Evolutionary conservation across 2,113 vertebrate genomes (phyloP), one percentile per base, ranked within the genome.

Genomic region (Paedocypris sp.): DNA sequence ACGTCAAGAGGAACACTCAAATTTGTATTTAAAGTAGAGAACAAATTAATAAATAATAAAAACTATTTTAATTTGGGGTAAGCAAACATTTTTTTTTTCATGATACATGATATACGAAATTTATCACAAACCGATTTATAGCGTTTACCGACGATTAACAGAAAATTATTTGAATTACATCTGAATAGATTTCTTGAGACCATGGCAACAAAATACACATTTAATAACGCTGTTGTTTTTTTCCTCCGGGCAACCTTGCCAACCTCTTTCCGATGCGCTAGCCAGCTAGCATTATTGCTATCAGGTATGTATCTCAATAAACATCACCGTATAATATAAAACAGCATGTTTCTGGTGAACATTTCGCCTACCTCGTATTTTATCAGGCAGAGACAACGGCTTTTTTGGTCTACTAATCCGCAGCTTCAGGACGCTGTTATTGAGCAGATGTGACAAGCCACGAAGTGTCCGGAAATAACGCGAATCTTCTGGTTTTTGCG

Each of bases 251-350:
- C 39, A 58, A 43, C 53, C 26, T 15, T 58, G 39, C n/a, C 12
- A 32, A n/a, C n/a, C n/a, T 45, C 26, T 22, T 32, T 31, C 16
- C 29, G 26, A 32, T 43, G 39, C 31, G 38, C 54, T 58, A 58
- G 39, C 16, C 25, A 42, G 23, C 26, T 58, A 58, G 54, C 54
- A 43, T 9, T 28, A 58, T 20, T n/a, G 54, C 54, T 58, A 58
- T 6, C 23, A 56, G 23, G 1, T n/a, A n/a, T n/a, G n/a, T n/a
- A n/a, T n/a, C n/a, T n/a, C n/a, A n/a, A n/a, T n/a, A n/a, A n/a
- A n/a, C n/a, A n/a, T n/a, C n/a, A n/a, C n/a, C n/a, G n/a, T n/a
- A n/a, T n/a, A n/a, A n/a, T n/a, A n/a, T n/a, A n/a, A n/a, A n/a
- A n/a, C n/a, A n/a, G n/a, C n/a, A n/a, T n/a, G n/a, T n/a, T n/a